Percentiles rank a stretch among this genome's conserved stretches.
Evolutionary conservation across 2,888 invertebrate species (phyloP).

Genomic region (Fragum fragum): DNA sequence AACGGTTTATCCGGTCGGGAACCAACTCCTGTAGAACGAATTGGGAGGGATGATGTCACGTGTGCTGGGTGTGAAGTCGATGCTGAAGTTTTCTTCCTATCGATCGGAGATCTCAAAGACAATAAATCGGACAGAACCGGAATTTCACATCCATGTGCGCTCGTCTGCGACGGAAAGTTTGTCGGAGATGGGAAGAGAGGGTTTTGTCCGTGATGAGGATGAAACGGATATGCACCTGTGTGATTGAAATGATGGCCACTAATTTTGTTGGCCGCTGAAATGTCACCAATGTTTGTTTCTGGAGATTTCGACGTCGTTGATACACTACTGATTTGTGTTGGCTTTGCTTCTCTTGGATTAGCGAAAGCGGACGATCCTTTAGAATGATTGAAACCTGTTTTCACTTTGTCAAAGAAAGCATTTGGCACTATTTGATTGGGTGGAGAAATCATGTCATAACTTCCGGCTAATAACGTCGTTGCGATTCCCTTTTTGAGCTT

Average conservation of each 20-base stretch:
- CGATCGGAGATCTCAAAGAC: slow-evolving; percentile 37
- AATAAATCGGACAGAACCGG: slow-evolving; percentile 72
- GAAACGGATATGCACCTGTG: slow-evolving; percentile 20
- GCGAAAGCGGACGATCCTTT: slow-evolving; percentile 78
- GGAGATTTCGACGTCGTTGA: slow-evolving; percentile 4
- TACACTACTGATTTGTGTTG: slow-evolving; percentile 39
- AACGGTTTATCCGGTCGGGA: slow-evolving; percentile 23
- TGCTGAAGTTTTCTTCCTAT: slow-evolving; percentile 38
- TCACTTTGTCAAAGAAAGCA: slow-evolving; percentile 69
- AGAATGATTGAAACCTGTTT: slow-evolving; percentile 77
- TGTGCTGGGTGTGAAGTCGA: slow-evolving; percentile 23
- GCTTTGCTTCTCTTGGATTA: slow-evolving; percentile 62
- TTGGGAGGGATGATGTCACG: neutral
- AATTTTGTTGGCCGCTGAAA: neutral
- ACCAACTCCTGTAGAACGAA: neutral
- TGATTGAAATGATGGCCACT: neutral
- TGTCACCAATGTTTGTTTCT: neutral
- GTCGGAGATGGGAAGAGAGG: slow-evolving; percentile 27
- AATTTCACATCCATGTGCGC: slow-evolving; percentile 46
- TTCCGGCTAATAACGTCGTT: slow-evolving; percentile 66
- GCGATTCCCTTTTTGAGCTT: slow-evolving; percentile 60
- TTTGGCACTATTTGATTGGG: slow-evolving; percentile 81
- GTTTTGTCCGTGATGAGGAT: neutral
- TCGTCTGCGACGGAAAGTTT: slow-evolving; percentile 1
- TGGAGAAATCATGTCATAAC: slow-evolving; percentile 81